phyloP scores from a whole-genome alignment of 2,797 vertebrate species.

The Amblyraja radiata region DNA sequence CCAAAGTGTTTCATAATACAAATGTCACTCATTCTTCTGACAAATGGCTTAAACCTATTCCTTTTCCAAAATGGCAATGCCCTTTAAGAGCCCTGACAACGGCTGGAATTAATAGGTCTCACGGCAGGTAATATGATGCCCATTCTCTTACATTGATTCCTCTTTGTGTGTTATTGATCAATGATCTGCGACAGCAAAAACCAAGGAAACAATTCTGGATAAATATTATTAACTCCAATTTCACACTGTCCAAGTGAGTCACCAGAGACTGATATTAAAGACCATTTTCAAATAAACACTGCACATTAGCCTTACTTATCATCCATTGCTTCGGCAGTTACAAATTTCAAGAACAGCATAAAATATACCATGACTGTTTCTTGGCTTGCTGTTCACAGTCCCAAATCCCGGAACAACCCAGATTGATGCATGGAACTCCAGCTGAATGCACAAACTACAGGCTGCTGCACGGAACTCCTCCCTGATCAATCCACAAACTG shows the following conservation, averaged over 20 bases:
- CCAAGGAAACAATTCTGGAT: neutral
- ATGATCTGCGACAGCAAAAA: neutral
- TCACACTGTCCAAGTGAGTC: neutral
- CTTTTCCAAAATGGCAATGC: neutral
- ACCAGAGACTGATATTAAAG: neutral
- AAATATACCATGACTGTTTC: neutral
- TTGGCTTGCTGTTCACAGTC: no score
- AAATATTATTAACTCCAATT: slow-evolving; percentile 15
- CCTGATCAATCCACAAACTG: no score
- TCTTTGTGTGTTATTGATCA: neutral
- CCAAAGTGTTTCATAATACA: neutral
- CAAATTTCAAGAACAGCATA: neutral
- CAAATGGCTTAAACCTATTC: neutral
- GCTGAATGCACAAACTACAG: no score
- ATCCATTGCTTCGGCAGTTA: neutral
- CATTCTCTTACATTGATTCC: neutral
- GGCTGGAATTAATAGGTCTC: neutral
- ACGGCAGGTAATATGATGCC: neutral
- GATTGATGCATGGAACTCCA: no score
- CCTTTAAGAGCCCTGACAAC: neutral
- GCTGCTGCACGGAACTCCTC: no score
- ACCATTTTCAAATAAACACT: neutral
- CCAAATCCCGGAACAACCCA: no score
- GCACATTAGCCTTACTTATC: neutral
- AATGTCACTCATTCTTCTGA: no score